Evolutionary conservation across 2,113 vertebrate genomes (phyloP).

Genomic region (Phocoena phocoena): DNA sequence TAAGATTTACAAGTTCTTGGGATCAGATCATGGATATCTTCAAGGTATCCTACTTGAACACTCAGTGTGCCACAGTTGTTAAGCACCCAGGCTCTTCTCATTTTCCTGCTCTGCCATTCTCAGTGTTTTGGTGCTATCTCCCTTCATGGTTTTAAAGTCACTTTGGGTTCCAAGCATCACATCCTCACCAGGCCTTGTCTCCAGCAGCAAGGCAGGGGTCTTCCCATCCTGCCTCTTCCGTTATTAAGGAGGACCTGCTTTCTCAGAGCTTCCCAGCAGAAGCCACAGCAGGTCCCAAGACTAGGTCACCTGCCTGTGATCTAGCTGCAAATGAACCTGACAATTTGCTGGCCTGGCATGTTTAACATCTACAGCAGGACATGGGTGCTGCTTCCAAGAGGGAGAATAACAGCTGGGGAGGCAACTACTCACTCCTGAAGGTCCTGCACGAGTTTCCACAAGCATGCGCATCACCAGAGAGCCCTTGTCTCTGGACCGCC

Average conservation of each 20-base stretch:
- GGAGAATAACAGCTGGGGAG: not conserved
- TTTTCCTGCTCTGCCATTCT: not conserved
- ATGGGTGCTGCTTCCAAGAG: not conserved
- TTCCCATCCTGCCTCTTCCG: not conserved
- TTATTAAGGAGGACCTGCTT: not conserved
- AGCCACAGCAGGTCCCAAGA: not conserved
- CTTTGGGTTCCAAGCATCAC: not conserved
- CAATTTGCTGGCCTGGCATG: not conserved
- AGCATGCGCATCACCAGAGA: not conserved
- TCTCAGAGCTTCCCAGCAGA: not conserved
- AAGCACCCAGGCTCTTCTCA: not conserved
- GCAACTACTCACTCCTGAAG: not conserved
- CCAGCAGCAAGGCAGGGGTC: not conserved
- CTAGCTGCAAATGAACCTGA: not conserved
- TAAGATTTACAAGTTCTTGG: not conserved
- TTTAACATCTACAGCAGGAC: not conserved
- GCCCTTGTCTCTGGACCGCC: not conserved
- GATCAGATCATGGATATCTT: not conserved
- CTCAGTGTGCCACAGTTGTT: not conserved
- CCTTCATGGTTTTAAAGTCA: not conserved
- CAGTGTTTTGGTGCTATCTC: not conserved
- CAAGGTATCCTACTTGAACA: not conserved
- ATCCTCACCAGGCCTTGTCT: not conserved
- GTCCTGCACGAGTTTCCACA: not conserved
- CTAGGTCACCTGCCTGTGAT: not conserved